Conservation (phyloP, 2,888 invertebrate genomes). For the Norana najaformis region DNA sequence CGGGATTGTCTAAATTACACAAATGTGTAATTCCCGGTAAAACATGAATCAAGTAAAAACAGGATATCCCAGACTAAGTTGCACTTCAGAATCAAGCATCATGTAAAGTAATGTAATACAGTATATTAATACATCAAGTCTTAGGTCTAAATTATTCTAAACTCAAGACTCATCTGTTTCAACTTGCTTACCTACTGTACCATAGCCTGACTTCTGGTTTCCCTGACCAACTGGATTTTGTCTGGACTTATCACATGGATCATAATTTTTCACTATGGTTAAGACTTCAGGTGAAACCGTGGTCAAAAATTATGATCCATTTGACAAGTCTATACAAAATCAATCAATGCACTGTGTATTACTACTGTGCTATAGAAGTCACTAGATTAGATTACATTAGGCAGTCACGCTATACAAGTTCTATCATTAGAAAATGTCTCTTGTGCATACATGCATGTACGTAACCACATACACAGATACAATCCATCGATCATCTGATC, state of each 20-base stretch:
- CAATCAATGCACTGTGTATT: neutral
- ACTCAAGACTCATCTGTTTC: neutral
- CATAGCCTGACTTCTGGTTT: neutral
- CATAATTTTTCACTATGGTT: neutral
- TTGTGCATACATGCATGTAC: neutral
- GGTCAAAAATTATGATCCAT: too few relatives aligned
- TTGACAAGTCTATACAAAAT: too few relatives aligned
- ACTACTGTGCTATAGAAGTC: neutral
- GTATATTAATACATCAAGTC: neutral
- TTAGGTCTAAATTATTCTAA: neutral
- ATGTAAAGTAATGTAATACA: neutral
- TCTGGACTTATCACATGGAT: neutral
- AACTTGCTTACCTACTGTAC: too few relatives aligned
- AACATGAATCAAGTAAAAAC: neutral
- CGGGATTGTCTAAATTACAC: constrained; percentile 39
- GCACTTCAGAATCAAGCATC: neutral
- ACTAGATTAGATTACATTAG: neutral
- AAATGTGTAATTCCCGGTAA: neutral
- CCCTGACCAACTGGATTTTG: neutral
- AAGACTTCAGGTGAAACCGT: neutral
- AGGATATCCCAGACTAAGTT: neutral
- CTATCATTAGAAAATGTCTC: neutral
- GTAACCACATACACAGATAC: neutral
- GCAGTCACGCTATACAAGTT: neutral
- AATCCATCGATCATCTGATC: neutral